Evolutionary conservation across 2,888 invertebrate species (phyloP), one percentile per base, ranked within the genome.

Genomic region (Chorisops tibialis): DNA sequence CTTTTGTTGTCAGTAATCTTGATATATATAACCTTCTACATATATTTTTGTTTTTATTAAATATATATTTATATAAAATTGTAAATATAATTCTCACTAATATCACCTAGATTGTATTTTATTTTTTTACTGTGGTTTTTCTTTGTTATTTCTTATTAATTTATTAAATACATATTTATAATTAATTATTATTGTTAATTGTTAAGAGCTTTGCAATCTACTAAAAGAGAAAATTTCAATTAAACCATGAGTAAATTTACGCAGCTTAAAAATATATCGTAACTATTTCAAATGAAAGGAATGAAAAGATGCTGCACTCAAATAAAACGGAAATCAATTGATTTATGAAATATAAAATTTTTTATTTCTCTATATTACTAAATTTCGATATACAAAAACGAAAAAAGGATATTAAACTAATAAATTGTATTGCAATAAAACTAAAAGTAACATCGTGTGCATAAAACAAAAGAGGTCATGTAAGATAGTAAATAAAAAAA

Each of bases 81-180:
- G 62, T 62, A 62, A 62, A 62, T 62, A 62, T 62, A 62, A 62
- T 62, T 62, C 58, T 62, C 50, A 35, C 62, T 62, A 62, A 58
- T 62, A 62, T 62, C 62, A 62, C 62, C 50, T 62, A 62, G 47
- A 47, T n/a, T 47, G 51, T 54, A 62, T 62, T 41, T 62, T 58
- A 58, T 62, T 35, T 37, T 47, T 58, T 18, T 37, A 9, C 30
- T 30, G 30, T 30, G 9, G 30, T 30, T 30, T 47, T 9, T 48
- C 21, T 61, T 38, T 19, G 35, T 61, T n/a, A 39, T 22, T n/a
- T 54, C 11, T 52, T 45, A 54, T 21, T 54, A 37, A 18, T 35
- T 45, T 48, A 18, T 16, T 50, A 39, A 39, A 22, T 38, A 49
- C 47, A 5, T 19, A 47, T 37, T 11, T 12, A 41, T 41, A 16